Percentiles rank a stretch among this genome's conserved stretches.
Conservation (phyloP, 2,888 invertebrate genomes). For the Drosophila percnosoma region DNA sequence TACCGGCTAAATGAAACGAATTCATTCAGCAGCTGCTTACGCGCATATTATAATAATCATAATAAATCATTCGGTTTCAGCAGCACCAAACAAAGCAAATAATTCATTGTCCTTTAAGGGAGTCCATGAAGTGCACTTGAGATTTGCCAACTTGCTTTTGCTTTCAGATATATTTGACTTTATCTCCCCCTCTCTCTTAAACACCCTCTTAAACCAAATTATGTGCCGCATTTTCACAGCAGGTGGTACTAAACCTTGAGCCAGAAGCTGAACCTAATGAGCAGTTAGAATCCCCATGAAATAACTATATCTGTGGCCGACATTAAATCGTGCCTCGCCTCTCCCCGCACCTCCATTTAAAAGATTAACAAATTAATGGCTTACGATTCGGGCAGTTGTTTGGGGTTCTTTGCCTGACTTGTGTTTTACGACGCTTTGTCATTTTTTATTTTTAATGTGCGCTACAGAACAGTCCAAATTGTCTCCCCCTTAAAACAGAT, state of each 20-base stretch:
- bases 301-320: constrained; percentile 7
- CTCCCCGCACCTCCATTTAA: constrained; percentile 6
- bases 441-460: constrained; percentile 47
- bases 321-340: not conserved
- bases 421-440: constrained; percentile 29
- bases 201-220: not conserved
- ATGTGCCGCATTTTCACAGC: constrained; percentile 17
- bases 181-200: no score
- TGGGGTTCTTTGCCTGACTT: constrained; percentile 27
- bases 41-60: constrained; percentile 58
- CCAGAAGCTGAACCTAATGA: constrained; percentile 40
- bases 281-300: constrained; percentile 13
- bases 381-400: not conserved
- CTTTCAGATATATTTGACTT: not conserved
- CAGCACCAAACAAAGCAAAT: not conserved
- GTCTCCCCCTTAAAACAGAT: constrained; percentile 16
- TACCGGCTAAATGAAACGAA: constrained; percentile 30
- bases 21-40: constrained; percentile 34
- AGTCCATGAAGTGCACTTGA: constrained; percentile 5
- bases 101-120: not conserved
- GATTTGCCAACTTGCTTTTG: not conserved
- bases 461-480: constrained; percentile 10
- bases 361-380: constrained; percentile 50
- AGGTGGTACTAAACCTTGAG: constrained; percentile 31
- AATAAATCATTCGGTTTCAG: constrained; percentile 64